A percentile compares a stretch with the other conserved stretches of the same genome.
These are phyloP conservation scores for Macrosteles quadrilineatus DNA, from an alignment of 1,140 invertebrate genomes.

Conservation along the genomic window DNA sequence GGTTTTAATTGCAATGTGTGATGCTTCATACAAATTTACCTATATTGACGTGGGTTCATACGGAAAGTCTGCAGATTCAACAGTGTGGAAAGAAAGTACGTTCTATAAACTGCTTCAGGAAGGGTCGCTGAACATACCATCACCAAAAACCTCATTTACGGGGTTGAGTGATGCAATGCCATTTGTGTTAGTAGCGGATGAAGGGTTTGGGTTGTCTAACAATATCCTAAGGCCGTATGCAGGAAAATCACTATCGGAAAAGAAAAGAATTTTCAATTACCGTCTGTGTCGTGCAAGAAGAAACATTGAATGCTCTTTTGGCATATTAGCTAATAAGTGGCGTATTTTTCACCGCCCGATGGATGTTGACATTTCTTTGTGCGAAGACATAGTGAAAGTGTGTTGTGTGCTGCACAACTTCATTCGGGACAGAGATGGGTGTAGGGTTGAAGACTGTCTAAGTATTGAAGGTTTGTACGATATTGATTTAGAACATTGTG, in stretches of 20 bases:
- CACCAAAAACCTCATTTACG: not conserved
- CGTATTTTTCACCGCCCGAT: conserved; percentile 38
- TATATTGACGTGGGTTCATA: conserved; percentile 17
- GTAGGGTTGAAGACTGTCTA: not conserved
- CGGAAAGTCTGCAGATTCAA: conserved; percentile 30
- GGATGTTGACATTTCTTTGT: conserved; percentile 39
- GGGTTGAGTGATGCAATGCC: not conserved
- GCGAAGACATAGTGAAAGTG: conserved; percentile 40
- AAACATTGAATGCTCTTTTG: conserved; percentile 52
- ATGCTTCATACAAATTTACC: conserved; percentile 22
- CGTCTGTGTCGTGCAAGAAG: conserved; percentile 41
- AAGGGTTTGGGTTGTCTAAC: conserved; percentile 48
- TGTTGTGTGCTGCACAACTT: conserved; percentile 36
- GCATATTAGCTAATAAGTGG: conserved; percentile 43
- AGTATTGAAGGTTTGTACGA: not conserved
- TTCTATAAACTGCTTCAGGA: conserved; percentile 21
- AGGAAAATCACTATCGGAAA: conserved; percentile 27
- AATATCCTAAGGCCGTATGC: conserved; percentile 43
- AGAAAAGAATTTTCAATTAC: conserved; percentile 50
- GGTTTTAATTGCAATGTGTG: conserved; percentile 3
- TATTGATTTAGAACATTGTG: not conserved
- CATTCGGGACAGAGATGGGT: conserved; percentile 34
- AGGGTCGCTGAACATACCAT: not conserved
- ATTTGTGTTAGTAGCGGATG: conserved; percentile 47
- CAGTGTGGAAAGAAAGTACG: conserved; percentile 13